Evolutionary conservation across 2,113 vertebrate genomes (phyloP), one percentile per base, ranked within the genome.

Genomic region (Osmerus eperlanus): DNA sequence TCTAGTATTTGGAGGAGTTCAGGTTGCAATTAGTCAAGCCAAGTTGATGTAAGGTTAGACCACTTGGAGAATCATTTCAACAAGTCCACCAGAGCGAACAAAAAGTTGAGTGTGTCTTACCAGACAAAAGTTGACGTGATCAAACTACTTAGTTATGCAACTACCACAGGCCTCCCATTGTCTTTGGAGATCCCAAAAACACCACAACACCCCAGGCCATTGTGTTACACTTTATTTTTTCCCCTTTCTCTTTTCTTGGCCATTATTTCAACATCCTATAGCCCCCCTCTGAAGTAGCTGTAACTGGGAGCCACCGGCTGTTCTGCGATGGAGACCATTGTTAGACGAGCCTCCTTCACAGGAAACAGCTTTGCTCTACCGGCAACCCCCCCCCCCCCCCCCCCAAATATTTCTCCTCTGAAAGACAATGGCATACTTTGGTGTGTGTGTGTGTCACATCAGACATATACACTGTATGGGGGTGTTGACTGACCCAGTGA

Each of bases 361-460:
- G 92, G 92, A 93, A 91, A 78, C 89, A 83, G 83, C 90, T 88
- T 87, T 84, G 81, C 66, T 69, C 80, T 55, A 72, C 70, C 78
- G 72, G 19, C 3, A 28, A 15, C 72, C 36, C 21, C 11, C 62
- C 47, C 21, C 13, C 21, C 13, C 54, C 53, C 59, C 0, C n/a
- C 18, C 21, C 32, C 12, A 61, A 90, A 89, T 81, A 88, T 89
- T 90, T 90, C 78, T 82, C 68, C 23, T 54, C 65, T 61, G 0
- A 51, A 89, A 70, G 83, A 92, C 91, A 93, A 92, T 91, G 74
- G 83, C 75, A 61, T 87, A 78, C 73, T 81, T 89, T 51, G 69
- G 70, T 1, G 63, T 1, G 61, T 72, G 74, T 78, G 67, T 77
- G 81, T 89, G 83, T 84, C 71, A 69, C 68, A 68, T 62, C 68